Evolutionary conservation across 2,888 invertebrate genomes (phyloP), one percentile per base, ranked within the genome.

Genomic region (Rhodophaea formosa): DNA sequence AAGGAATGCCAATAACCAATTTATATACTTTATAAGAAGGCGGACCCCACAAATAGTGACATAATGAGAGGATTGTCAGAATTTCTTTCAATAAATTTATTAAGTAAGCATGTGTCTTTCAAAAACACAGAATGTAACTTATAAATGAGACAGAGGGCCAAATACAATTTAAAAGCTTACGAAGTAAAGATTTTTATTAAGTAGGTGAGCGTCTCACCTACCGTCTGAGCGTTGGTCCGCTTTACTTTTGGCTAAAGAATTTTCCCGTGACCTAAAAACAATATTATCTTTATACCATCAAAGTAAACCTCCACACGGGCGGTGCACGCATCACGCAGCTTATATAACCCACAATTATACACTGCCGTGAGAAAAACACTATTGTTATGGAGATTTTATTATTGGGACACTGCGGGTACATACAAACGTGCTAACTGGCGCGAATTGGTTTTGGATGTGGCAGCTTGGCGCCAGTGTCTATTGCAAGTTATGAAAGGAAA

Each of bases 321-420:
- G 61, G 59, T 58, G 57, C 60, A 62, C 57, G 60, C 62, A 58
- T 61, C 62, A 62, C 62, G 66, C 67, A 51, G 58, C 57, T 69
- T 69, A 69, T 69, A 66, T 69, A 69, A 69, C 62, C 53, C 55
- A 57, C 65, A 60, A 64, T 63, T 65, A 67, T 62, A 64, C 64
- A 61, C 59, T 61, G 59, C 57, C 69, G 69, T 69, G 69, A 59
- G 69, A 69, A 56, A 53, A 39, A 58, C 53, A 44, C 59, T 53
- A 66, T 66, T 66, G 69, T 65, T 61, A 57, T 59, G 54, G 59
- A 56, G 63, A 62, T 62, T 63, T 65, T 65, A 58, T 66, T 65
- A 69, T 69, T 69, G 62, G 65, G 65, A 66, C 68, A 68, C 62
- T 51, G 43, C 45, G 30, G 43, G 32, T 17, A 47, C 35, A 45